Conservation (phyloP, 2,113 vertebrate genomes). For the Zosterops lateralis region DNA sequence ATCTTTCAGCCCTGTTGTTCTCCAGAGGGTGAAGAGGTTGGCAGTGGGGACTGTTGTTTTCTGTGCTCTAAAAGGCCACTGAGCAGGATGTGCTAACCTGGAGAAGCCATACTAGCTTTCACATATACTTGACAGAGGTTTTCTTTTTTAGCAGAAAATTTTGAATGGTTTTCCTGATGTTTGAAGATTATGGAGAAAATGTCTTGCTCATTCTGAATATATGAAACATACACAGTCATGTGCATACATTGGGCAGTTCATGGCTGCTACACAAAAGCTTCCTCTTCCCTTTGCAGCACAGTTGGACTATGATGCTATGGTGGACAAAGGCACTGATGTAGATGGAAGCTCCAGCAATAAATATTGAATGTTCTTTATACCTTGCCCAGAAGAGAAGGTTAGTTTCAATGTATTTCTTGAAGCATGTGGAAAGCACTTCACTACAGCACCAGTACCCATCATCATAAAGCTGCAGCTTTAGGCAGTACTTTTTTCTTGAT, state of each 20-base stretch:
- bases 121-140: background rate
- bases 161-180: background rate
- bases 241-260: background rate
- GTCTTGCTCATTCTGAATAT: background rate
- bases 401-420: background rate
- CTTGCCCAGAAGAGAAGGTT: background rate
- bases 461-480: conserved; percentile 17
- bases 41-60: background rate
- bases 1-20: background rate
- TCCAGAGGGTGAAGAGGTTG: background rate
- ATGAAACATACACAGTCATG: background rate
- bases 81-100: background rate
- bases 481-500: background rate
- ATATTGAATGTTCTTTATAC: background rate
- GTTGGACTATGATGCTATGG: background rate
- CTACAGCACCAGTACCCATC: background rate
- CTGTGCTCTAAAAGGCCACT: background rate
- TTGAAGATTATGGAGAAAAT: background rate
- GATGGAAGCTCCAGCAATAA: background rate
- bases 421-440: background rate
- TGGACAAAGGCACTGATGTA: background rate
- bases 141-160: background rate
- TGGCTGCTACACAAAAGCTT: background rate
- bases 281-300: background rate
- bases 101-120: background rate